These are phyloP conservation scores for Ephydatia muelleri DNA, from an alignment of 37 sponge, comb jelly and placozoan genomes.

Conservation along the genomic window DNA sequence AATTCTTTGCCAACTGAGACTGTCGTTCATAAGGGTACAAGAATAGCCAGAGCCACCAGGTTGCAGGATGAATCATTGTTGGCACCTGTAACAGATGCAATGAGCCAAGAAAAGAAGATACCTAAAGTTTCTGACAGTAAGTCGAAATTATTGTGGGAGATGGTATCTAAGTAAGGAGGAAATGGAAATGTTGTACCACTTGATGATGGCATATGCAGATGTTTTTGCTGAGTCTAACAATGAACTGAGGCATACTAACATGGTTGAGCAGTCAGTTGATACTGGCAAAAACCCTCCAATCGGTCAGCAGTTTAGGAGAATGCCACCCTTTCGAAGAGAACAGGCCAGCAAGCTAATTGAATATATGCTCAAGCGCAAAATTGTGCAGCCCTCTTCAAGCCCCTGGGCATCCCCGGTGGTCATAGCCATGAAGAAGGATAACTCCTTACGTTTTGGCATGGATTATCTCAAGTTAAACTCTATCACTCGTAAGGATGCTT, in stretches of 20 bases:
- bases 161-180: neutral
- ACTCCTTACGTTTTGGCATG: constrained; percentile 3
- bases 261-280: neutral
- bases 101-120: too few relatives aligned
- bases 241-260: constrained; percentile 6
- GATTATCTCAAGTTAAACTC: constrained; percentile 18
- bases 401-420: constrained; percentile 27
- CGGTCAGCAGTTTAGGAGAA: neutral
- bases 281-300: constrained; percentile 13
- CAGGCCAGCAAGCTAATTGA: constrained; percentile 6
- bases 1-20: too few relatives aligned
- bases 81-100: too few relatives aligned
- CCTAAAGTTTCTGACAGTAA: too few relatives aligned
- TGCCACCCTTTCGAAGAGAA: constrained; percentile 1
- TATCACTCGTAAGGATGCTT: constrained; percentile 11
- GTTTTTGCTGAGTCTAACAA: neutral
- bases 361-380: constrained; percentile 1
- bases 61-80: too few relatives aligned
- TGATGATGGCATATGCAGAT: constrained; percentile 2
- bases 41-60: too few relatives aligned
- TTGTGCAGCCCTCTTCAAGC: constrained; percentile 20
- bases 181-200: neutral
- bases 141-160: too few relatives aligned
- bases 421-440: constrained; percentile 17
- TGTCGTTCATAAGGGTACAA: too few relatives aligned